Conservation (phyloP, 2,888 invertebrate genomes). For the Cordilura impudica region DNA sequence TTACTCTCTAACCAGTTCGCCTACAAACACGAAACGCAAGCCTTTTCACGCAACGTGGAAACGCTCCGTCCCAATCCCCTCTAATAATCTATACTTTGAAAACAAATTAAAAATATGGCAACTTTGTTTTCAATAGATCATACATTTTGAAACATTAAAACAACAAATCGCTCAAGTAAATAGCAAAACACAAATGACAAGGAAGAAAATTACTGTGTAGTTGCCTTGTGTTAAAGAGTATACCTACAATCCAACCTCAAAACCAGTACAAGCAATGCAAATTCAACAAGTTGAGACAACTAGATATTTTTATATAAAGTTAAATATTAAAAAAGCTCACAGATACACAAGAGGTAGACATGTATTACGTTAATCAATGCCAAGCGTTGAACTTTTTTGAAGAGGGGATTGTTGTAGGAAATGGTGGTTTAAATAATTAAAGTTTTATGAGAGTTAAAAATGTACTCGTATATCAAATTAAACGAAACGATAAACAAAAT, state of each 20-base stretch:
- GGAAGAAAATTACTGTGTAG: slow-evolving; percentile 12
- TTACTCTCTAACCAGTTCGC: too few species aligned
- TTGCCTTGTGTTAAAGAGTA: slow-evolving; percentile 5
- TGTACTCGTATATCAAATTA: neutral
- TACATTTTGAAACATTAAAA: neutral
- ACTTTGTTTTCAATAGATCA: slow-evolving; percentile 14
- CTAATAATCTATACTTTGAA: too few species aligned
- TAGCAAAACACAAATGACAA: slow-evolving; percentile 21
- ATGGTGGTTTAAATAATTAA: slow-evolving; percentile 24
- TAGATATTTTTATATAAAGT: neutral
- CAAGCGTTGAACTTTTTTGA: slow-evolving; percentile 26
- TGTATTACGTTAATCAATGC: slow-evolving; percentile 45
- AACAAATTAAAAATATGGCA: slow-evolving; percentile 13
- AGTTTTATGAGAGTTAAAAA: slow-evolving; percentile 16
- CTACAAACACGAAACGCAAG: too few species aligned
- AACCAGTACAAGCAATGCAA: slow-evolving; percentile 41
- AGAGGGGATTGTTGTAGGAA: slow-evolving; percentile 28
- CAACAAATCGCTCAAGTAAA: slow-evolving; percentile 7
- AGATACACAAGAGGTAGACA: neutral
- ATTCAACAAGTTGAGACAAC: slow-evolving; percentile 33
- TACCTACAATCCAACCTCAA: slow-evolving; percentile 15
- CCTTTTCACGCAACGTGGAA: too few species aligned
- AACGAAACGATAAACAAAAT: neutral
- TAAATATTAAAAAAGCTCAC: neutral
- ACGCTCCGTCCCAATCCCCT: too few species aligned